Evolutionary conservation across 2,113 vertebrate genomes (phyloP).

Genomic region (Takifugu bimaculatus): DNA sequence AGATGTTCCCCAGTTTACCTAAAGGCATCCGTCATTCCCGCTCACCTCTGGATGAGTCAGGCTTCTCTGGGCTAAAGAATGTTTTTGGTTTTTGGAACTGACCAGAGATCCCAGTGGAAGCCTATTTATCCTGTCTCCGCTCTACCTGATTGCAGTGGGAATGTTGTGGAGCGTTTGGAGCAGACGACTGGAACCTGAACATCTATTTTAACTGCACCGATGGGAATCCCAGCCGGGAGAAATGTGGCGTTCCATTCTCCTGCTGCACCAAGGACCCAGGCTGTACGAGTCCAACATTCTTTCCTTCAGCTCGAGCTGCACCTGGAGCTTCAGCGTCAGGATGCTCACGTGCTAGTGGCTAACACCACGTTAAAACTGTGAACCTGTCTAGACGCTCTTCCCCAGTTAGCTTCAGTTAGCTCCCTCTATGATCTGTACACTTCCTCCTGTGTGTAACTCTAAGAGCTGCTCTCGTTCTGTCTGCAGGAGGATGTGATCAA

Average conservation of each 20-base stretch:
- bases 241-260: slow-evolving; percentile 95
- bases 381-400: too few relatives aligned
- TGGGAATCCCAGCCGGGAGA: slow-evolving; percentile 92
- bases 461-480: slow-evolving; percentile 11
- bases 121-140: slow-evolving; percentile 5
- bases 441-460: too few relatives aligned
- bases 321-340: too few relatives aligned
- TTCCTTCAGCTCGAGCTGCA: too few relatives aligned
- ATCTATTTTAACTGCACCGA: slow-evolving; percentile 99
- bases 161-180: slow-evolving; percentile 96
- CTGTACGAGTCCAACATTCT: slow-evolving; percentile 69
- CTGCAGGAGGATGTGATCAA: slow-evolving; percentile 97
- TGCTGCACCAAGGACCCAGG: slow-evolving; percentile 98
- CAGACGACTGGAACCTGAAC: slow-evolving; percentile 98
- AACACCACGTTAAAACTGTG: too few relatives aligned
- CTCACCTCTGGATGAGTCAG: slow-evolving; percentile 1
- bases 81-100: background rate
- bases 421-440: too few relatives aligned
- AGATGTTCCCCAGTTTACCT: background rate
- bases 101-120: too few relatives aligned
- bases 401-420: too few relatives aligned
- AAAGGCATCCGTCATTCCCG: background rate
- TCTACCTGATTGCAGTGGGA: slow-evolving; percentile 83
- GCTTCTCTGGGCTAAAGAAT: slow-evolving; percentile 1
- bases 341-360: too few relatives aligned